These are phyloP conservation scores for Labeo calbasu DNA, from an alignment of 2,797 vertebrate genomes.

Conservation along the genomic window DNA sequence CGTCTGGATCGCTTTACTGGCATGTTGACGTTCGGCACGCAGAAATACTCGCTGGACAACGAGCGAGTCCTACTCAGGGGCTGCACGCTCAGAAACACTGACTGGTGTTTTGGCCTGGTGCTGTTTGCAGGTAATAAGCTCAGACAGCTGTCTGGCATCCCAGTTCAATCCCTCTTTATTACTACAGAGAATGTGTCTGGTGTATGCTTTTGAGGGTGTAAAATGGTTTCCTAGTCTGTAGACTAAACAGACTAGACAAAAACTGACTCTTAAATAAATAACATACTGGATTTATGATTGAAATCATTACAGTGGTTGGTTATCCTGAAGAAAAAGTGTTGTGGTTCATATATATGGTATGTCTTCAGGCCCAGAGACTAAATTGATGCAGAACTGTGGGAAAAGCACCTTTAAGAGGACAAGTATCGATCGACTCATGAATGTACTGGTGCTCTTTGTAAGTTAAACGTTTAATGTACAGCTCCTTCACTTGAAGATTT, in stretches of 20 bases:
- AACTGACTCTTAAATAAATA: not conserved
- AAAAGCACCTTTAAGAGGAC: constrained; percentile 91
- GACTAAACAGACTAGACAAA: constrained; percentile 16
- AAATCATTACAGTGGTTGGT: not conserved
- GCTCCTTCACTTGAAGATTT: not conserved
- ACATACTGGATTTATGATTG: not conserved
- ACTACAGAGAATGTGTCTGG: not conserved
- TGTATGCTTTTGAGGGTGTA: not conserved
- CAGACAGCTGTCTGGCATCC: not conserved
- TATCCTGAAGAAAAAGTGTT: not conserved
- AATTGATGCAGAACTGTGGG: constrained; percentile 96
- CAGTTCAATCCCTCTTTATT: not conserved
- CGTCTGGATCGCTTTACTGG: constrained; percentile 89
- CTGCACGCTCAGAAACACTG: constrained; percentile 92
- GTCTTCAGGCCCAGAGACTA: constrained; percentile 90
- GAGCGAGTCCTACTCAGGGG: constrained; percentile 91
- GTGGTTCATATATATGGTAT: constrained; percentile 48
- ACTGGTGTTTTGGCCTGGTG: constrained; percentile 95
- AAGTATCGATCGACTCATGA: constrained; percentile 92
- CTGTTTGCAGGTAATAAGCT: constrained; percentile 85
- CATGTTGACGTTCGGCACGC: constrained; percentile 77
- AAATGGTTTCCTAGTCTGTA: not conserved
- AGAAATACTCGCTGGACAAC: constrained; percentile 87
- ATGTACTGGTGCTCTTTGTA: constrained; percentile 90
- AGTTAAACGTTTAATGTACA: constrained; percentile 63